These are phyloP conservation scores for Rhinolophus ferrumequinum DNA, from an alignment of 2,113 vertebrate genomes.

Conservation along the genomic window DNA sequence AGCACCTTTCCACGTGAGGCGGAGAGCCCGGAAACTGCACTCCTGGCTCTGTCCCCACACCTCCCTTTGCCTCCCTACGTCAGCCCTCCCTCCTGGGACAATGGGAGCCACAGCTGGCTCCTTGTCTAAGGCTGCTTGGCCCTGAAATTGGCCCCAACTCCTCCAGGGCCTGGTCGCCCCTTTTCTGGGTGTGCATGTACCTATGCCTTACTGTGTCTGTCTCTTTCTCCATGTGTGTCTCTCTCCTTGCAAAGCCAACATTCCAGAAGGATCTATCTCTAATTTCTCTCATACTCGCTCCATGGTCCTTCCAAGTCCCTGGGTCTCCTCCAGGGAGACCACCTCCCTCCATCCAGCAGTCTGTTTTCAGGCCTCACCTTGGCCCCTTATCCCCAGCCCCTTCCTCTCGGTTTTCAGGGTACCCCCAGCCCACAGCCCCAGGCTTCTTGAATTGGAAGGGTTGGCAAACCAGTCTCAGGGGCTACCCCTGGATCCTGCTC, in stretches of 20 bases:
- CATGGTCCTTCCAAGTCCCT: neutral
- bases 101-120: neutral
- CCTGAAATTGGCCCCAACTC: accelerated
- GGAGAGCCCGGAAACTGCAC: too few species aligned
- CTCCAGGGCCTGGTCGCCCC: neutral
- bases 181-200: neutral
- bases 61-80: too few species aligned
- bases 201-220: neutral
- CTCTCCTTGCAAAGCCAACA: neutral
- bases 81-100: neutral
- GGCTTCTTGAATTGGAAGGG: neutral
- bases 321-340: neutral
- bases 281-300: accelerated
- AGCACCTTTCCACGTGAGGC: too few species aligned
- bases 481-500: neutral
- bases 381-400: too few species aligned
- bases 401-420: neutral
- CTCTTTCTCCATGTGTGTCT: neutral
- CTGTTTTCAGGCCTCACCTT: neutral
- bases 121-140: accelerated
- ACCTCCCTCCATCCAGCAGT: neutral
- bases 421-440: neutral
- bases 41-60: too few species aligned
- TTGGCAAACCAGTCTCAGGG: neutral
- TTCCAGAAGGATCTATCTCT: neutral